Percentiles rank a stretch among this genome's conserved stretches.
These are phyloP conservation scores for Myoxocephalus aenaeus DNA, from an alignment of 2,797 vertebrate genomes.

Conservation along the genomic window DNA sequence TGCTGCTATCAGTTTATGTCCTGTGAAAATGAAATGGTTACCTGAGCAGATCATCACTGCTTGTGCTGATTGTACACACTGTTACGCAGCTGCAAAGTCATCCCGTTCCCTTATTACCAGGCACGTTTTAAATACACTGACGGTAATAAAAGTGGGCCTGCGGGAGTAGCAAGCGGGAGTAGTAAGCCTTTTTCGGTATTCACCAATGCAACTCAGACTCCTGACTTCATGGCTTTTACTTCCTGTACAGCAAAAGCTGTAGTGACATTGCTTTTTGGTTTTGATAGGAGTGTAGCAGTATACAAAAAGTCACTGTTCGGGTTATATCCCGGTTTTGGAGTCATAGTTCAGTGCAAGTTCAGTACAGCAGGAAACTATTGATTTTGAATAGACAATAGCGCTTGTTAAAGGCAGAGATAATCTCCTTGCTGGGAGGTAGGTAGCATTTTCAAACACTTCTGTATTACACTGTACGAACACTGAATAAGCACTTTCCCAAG, in stretches of 20 bases:
- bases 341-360: background rate
- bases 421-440: background rate
- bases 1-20: conserved; percentile 77
- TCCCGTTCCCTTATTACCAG: conserved; percentile 35
- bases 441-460: background rate
- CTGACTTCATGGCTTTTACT: conserved; percentile 29
- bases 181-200: conserved; percentile 34
- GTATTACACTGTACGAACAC: background rate
- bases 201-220: conserved; percentile 37
- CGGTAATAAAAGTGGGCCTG: conserved; percentile 37
- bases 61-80: conserved; percentile 63
- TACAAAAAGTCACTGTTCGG: background rate
- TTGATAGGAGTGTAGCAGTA: background rate
- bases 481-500: background rate
- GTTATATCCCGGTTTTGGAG: background rate
- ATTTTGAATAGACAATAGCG: background rate
- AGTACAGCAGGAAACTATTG: background rate
- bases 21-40: conserved; percentile 73
- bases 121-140: conserved; percentile 50
- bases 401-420: background rate
- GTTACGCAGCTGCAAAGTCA: conserved; percentile 58
- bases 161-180: conserved; percentile 20
- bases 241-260: conserved; percentile 7
- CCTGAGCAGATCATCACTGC: conserved; percentile 69
- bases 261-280: conserved; percentile 15